Percentiles rank a stretch among this genome's conserved stretches.
phyloP scores from a whole-genome alignment of 2,113 vertebrate genomes.

The Emydocephalus ijimae region DNA sequence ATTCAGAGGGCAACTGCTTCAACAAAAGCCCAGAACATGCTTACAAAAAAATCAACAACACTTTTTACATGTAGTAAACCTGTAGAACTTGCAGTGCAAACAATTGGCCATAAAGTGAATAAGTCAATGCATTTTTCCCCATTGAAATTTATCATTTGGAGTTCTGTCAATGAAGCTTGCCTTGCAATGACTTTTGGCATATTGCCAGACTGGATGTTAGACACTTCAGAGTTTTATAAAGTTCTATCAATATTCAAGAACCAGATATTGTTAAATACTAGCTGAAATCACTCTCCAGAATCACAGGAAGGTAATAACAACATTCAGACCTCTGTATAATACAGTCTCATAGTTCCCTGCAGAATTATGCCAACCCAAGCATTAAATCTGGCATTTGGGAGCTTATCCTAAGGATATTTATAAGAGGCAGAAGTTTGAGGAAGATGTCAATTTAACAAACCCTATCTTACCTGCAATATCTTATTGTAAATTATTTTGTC shows the following conservation, averaged over 20 bases:
- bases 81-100: neutral
- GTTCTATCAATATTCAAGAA: neutral
- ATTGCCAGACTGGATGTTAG: neutral
- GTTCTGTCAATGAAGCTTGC: neutral
- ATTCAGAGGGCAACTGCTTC: neutral
- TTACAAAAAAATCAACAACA: neutral
- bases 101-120: neutral
- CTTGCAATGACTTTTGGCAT: neutral
- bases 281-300: neutral
- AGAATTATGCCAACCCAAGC: conserved; percentile 24
- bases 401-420: conserved; percentile 19
- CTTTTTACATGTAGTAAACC: neutral
- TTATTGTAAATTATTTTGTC: conserved; percentile 18
- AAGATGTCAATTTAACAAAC: conserved; percentile 9
- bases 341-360: conserved; percentile 49
- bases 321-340: conserved; percentile 17
- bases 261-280: neutral
- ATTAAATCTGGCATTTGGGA: conserved; percentile 22
- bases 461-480: conserved; percentile 4
- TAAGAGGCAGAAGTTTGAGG: neutral
- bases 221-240: neutral
- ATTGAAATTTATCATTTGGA: neutral
- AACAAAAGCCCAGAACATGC: neutral
- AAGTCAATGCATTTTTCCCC: neutral
- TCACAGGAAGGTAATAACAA: neutral